Base-by-base conservation (phyloP, 2,888 invertebrate species). In the Drosophila colorata region DNA sequence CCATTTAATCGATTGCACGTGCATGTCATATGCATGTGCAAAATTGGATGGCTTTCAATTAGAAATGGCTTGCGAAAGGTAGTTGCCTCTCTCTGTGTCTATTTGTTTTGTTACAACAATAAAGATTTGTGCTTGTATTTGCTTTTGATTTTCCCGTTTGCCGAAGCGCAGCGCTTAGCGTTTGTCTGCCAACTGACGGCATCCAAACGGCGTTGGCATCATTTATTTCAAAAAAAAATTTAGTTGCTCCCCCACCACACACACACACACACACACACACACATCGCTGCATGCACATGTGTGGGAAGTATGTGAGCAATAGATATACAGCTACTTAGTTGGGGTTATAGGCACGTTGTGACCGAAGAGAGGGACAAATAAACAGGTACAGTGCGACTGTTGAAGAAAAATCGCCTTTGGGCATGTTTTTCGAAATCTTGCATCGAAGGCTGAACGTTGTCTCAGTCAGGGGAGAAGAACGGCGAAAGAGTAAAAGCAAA, bases 131-230 rank as follows among this genome's bases (percentile, higher is more conserved):
- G 52, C 33, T 57, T 60, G 63, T 59, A 52, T 74, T 61, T 66
- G 69, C 37, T 63, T 58, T 68, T 63, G 37, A 3, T 18, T 67
- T 59, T 52, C 35, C 76, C 57, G 76, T 40, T 43, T 53, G 68
- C 41, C 43, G 79, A 38, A 63, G 65, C 79, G 72, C 55, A 78
- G 76, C 80, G 89, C 69, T 80, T 66, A 75, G 70, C 76, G 89
- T 76, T 69, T 85, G 76, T 68, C 74, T 70, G 57, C 48, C 83
- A 73, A 86, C 85, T 86, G 89, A 89, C 71, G 55, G 63, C 70
- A 74, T 70, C 58, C 56, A 48, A 55, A 65, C 63, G 37, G 47
- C 55, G 58, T 66, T 53, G 74, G 66, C 87, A 87, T 82, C 79
- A 82, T 89, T 85, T 85, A 79, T 80, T 74, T 59, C 31, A 61